Evolutionary conservation across 2,113 vertebrate genomes (phyloP).

Genomic region (Crotalus tigris): DNA sequence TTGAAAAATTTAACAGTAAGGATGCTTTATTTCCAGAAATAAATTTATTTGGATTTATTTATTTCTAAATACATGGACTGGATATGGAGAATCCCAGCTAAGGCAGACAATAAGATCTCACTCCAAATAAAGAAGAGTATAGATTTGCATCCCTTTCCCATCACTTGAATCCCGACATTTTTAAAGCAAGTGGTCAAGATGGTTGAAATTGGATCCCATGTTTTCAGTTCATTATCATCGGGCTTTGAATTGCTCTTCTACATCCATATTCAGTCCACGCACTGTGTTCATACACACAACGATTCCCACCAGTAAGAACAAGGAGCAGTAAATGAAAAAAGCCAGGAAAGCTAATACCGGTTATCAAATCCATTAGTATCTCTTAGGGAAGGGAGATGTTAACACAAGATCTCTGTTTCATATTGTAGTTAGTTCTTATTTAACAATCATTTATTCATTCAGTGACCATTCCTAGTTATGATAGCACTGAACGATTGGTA

Average conservation of each 20-base stretch:
- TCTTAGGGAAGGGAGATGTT: background rate
- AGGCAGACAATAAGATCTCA: background rate
- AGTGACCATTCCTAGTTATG: background rate
- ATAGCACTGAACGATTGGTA: background rate
- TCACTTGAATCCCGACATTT: background rate
- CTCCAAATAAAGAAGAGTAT: background rate
- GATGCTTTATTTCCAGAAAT: background rate
- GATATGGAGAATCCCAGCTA: background rate
- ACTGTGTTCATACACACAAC: background rate
- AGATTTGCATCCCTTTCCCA: background rate
- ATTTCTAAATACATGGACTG: background rate
- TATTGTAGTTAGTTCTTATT: background rate
- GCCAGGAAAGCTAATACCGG: background rate
- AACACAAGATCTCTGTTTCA: background rate
- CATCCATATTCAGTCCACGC: background rate
- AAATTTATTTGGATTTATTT: background rate
- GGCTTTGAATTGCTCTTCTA: background rate
- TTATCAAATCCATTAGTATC: background rate
- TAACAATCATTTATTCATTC: background rate
- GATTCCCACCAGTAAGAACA: background rate
- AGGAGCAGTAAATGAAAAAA: background rate
- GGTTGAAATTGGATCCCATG: background rate
- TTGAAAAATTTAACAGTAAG: too few relatives aligned
- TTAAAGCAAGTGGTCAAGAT: background rate
- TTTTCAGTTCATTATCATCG: background rate